Evolutionary conservation across 2,797 vertebrate species (phyloP).

Genomic region (Lagocephalus sceleratus): DNA sequence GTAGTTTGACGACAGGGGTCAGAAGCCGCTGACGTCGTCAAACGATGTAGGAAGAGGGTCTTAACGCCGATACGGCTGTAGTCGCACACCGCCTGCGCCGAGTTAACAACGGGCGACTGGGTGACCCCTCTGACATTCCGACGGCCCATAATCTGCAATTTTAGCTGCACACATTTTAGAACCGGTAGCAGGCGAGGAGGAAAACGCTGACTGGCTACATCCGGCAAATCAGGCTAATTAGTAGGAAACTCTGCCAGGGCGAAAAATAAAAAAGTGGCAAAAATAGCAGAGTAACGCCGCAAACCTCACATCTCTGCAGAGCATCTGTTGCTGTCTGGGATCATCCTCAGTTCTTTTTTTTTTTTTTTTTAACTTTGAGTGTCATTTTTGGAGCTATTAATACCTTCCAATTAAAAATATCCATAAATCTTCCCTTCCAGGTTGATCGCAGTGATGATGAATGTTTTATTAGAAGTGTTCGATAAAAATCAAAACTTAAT

Average conservation of each 20-base stretch:
- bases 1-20: neutral
- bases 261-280: slow-evolving; percentile 1
- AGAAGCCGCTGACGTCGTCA: no score
- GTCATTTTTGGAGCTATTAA: no score
- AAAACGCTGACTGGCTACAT: neutral
- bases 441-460: no score
- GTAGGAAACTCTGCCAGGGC: slow-evolving; percentile 4
- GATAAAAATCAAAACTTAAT: neutral
- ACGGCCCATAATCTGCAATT: neutral
- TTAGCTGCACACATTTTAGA: neutral
- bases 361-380: no score
- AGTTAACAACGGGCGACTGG: no score
- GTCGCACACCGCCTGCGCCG: slow-evolving; percentile 1
- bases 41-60: no score
- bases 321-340: neutral
- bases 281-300: neutral
- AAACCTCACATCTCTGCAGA: neutral
- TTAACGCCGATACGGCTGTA: no score
- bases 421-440: neutral
- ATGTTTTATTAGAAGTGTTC: neutral
- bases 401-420: no score
- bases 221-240: slow-evolving; percentile 1
- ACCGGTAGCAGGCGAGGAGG: neutral
- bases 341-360: no score
- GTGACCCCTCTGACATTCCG: no score